Percentiles rank a stretch among this genome's conserved stretches.
phyloP scores from a whole-genome alignment of 1,140 invertebrate species.

The Periplaneta americana region DNA sequence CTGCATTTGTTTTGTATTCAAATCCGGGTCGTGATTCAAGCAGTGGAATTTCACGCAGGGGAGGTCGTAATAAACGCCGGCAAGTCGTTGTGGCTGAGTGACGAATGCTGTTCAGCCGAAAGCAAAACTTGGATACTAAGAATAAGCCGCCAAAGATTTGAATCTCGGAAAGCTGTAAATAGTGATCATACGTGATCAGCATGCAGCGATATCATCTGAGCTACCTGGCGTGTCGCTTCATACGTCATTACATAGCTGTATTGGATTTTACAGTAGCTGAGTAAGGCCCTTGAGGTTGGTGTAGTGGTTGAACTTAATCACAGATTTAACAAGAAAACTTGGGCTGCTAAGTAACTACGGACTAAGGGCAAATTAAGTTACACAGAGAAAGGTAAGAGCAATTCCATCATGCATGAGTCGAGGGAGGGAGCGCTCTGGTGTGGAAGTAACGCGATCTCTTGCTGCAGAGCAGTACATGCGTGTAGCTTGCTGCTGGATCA shows the following conservation, averaged over 20 bases:
- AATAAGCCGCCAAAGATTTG: too few relatives aligned
- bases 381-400: neutral
- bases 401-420: neutral
- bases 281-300: neutral
- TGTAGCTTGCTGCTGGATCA: too few relatives aligned
- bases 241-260: neutral
- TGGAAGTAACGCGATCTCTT: neutral
- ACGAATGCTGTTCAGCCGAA: too few relatives aligned
- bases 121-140: too few relatives aligned
- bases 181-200: neutral
- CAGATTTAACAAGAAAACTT: neutral
- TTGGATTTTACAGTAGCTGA: neutral
- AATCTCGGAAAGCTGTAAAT: neutral
- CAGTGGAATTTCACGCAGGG: too few relatives aligned
- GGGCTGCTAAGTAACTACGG: neutral
- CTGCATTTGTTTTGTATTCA: too few relatives aligned
- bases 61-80: too few relatives aligned
- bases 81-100: too few relatives aligned
- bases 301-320: neutral
- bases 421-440: neutral
- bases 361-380: neutral
- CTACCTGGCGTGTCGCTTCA: neutral
- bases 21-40: too few relatives aligned
- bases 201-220: neutral
- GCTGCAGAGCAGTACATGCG: neutral